A percentile compares a stretch with the other conserved stretches of the same genome.
Evolutionary conservation across 2,888 invertebrate species (phyloP).

Genomic region (Bibio marci): DNA sequence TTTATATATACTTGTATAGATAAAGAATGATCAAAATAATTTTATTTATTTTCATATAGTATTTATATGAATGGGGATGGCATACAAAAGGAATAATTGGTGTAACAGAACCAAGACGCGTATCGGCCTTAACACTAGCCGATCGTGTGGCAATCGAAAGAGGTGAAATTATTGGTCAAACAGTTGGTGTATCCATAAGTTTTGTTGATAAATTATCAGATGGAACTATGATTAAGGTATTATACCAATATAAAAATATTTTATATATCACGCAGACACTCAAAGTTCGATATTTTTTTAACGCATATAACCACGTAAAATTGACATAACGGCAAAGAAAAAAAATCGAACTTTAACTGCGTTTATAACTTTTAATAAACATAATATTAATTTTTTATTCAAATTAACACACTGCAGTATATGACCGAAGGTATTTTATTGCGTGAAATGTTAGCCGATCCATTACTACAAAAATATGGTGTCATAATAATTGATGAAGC

Average conservation of each 20-base stretch:
- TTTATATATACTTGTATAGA: no score
- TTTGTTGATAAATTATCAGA: conserved; percentile 47
- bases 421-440: conserved; percentile 93
- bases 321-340: no score
- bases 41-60: conserved; percentile 35
- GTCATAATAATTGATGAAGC: conserved; percentile 88
- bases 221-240: conserved; percentile 58
- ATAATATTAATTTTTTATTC: no score
- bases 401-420: conserved; percentile 51
- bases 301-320: no score
- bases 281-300: no score
- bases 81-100: conserved; percentile 60
- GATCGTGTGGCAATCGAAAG: conserved; percentile 77
- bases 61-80: conserved; percentile 78
- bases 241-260: no score
- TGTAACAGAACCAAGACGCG: conserved; percentile 81
- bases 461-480: conserved; percentile 72
- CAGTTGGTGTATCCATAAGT: conserved; percentile 75
- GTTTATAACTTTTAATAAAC: no score
- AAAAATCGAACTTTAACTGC: no score
- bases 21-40: no score
- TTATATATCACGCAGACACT: no score
- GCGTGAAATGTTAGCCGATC: conserved; percentile 89
- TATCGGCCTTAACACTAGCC: conserved; percentile 79
- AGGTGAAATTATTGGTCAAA: conserved; percentile 53